phyloP scores from a whole-genome alignment of 1,140 invertebrate species.

The Drosophila lini region DNA sequence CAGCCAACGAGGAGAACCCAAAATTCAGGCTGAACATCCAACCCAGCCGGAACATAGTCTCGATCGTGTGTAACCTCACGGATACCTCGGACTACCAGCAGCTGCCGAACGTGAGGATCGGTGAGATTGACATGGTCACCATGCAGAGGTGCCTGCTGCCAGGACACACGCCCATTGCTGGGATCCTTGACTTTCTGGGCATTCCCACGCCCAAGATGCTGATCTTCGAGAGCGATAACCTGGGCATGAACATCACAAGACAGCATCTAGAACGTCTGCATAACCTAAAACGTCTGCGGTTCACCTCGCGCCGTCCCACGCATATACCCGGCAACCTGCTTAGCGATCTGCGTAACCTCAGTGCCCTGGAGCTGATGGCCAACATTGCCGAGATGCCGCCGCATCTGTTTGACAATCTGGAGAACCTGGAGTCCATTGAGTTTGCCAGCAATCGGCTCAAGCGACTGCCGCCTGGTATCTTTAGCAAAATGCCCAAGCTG shows the following conservation, averaged over 20 bases:
- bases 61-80: slow-evolving; percentile 69
- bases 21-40: slow-evolving; percentile 68
- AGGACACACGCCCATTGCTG: slow-evolving; percentile 61
- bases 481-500: slow-evolving; percentile 86
- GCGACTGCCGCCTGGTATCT: slow-evolving; percentile 86
- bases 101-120: slow-evolving; percentile 67
- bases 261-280: slow-evolving; percentile 67
- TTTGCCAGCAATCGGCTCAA: slow-evolving; percentile 87
- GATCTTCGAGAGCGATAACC: slow-evolving; percentile 72
- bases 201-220: slow-evolving; percentile 58
- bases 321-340: slow-evolving; percentile 87
- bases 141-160: slow-evolving; percentile 76
- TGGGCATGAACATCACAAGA: slow-evolving; percentile 72
- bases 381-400: slow-evolving; percentile 87
- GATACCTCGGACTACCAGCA: slow-evolving; percentile 62
- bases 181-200: slow-evolving; percentile 67
- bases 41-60: slow-evolving; percentile 50
- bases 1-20: slow-evolving; percentile 56
- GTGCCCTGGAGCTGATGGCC: slow-evolving; percentile 86
- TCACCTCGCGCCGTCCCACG: slow-evolving; percentile 71
- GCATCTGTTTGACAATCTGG: slow-evolving; percentile 85
- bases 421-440: slow-evolving; percentile 87
- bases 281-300: slow-evolving; percentile 61
- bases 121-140: slow-evolving; percentile 61
- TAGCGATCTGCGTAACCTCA: slow-evolving; percentile 86